phyloP scores from a whole-genome alignment of 2,113 vertebrate species.

The Anguilla rostrata region DNA sequence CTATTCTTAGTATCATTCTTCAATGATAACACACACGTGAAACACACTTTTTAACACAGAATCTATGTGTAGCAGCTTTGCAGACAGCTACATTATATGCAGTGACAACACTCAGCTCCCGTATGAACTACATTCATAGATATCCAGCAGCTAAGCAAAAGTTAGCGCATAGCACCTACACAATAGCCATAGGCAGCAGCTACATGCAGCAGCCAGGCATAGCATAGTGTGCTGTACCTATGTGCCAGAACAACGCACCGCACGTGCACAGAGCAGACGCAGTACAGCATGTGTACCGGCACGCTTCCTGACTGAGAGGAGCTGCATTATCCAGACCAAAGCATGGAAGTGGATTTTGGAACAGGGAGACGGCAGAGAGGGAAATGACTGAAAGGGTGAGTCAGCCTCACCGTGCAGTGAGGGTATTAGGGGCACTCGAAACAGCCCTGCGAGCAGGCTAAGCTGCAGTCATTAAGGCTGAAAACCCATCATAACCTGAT shows the following conservation, averaged over 20 bases:
- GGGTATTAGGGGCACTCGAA: not conserved
- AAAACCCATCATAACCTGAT: not conserved
- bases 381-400: slow-evolving; percentile 24
- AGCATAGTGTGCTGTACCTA: too few species aligned
- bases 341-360: not conserved
- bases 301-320: not conserved
- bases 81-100: too few species aligned
- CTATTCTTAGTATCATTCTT: slow-evolving; percentile 41
- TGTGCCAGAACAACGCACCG: too few species aligned
- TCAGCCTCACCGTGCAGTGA: slow-evolving; percentile 2
- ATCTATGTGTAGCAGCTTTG: too few species aligned
- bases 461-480: slow-evolving; percentile 1
- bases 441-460: not conserved
- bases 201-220: not conserved
- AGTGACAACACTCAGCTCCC: too few species aligned
- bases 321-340: not conserved
- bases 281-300: not conserved
- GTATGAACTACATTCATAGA: too few species aligned
- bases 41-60: too few species aligned
- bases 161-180: not conserved
- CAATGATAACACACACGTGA: slow-evolving; percentile 2
- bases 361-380: slow-evolving; percentile 12
- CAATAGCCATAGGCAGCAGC: not conserved
- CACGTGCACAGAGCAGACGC: not conserved
- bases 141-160: too few species aligned